Conservation (phyloP, 2,797 vertebrate species). For the Alectoris magna region DNA sequence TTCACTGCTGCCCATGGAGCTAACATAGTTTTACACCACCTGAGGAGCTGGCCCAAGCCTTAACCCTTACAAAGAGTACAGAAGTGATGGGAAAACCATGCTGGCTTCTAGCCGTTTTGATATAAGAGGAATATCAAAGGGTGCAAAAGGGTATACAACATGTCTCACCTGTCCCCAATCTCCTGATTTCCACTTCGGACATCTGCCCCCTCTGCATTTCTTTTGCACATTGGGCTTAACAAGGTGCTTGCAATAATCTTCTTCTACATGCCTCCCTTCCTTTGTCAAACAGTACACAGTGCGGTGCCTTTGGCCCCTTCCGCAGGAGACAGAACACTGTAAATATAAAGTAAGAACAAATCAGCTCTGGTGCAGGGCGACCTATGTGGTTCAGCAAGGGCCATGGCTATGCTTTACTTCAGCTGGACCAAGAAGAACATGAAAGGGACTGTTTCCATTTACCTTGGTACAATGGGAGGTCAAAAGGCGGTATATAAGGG, state of each 20-base stretch:
- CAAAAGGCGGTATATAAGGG: slow-evolving; percentile 35
- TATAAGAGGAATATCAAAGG: not conserved
- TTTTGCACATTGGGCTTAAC: slow-evolving; percentile 88
- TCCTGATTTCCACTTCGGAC: slow-evolving; percentile 94
- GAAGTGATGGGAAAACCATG: not conserved
- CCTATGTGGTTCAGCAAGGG: not conserved
- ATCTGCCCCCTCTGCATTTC: slow-evolving; percentile 90
- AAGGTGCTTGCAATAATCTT: slow-evolving; percentile 89
- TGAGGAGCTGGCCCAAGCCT: not conserved
- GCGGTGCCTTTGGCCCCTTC: slow-evolving; percentile 90
- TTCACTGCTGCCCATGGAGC: not conserved
- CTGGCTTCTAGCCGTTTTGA: not conserved
- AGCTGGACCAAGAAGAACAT: not conserved
- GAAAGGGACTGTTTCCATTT: slow-evolving; percentile 46
- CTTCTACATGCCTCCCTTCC: slow-evolving; percentile 86
- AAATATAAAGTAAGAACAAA: slow-evolving; percentile 79
- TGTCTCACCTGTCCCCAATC: slow-evolving; percentile 92
- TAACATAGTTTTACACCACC: not conserved
- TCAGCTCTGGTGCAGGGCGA: slow-evolving; percentile 38
- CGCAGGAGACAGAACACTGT: slow-evolving; percentile 95
- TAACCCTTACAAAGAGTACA: not conserved
- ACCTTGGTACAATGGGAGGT: slow-evolving; percentile 18
- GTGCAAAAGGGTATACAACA: slow-evolving; percentile 19
- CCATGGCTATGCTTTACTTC: not conserved
- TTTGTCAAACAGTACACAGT: slow-evolving; percentile 90